phyloP scores from a whole-genome alignment of 2,888 invertebrate species.

The Beris morrisii region DNA sequence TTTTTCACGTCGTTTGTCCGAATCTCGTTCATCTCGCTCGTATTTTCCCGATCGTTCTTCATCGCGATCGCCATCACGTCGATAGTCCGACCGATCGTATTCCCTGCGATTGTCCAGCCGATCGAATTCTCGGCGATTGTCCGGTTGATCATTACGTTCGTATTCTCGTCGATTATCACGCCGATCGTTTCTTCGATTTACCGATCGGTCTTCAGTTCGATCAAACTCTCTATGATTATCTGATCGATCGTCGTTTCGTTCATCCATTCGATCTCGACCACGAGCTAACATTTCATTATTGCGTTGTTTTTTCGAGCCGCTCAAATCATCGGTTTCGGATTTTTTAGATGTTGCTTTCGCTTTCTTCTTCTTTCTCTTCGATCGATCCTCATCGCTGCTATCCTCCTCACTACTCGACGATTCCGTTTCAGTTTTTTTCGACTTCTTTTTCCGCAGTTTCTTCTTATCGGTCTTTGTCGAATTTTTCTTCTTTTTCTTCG shows the following conservation, averaged over 20 bases:
- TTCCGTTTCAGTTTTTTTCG: conserved; percentile 18
- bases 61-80: conserved; percentile 3
- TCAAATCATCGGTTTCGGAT: neutral
- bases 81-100: neutral
- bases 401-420: conserved; percentile 5
- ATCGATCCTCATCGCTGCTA: conserved; percentile 9
- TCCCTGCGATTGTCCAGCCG: neutral
- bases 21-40: neutral
- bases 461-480: conserved; percentile 6
- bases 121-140: neutral
- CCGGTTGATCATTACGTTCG: neutral
- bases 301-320: neutral
- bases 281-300: neutral
- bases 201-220: neutral
- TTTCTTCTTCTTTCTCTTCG: conserved; percentile 16
- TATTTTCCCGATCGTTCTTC: neutral
- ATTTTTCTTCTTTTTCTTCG: neutral
- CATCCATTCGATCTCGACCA: neutral
- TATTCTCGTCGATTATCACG: neutral
- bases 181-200: neutral
- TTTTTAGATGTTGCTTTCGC: neutral
- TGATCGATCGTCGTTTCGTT: neutral
- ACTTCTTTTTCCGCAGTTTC: conserved; percentile 12
- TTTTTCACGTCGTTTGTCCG: conserved; percentile 1
- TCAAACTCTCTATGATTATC: neutral